Base-by-base conservation (phyloP, 2,888 invertebrate species). In the Tetragnatha montana region DNA sequence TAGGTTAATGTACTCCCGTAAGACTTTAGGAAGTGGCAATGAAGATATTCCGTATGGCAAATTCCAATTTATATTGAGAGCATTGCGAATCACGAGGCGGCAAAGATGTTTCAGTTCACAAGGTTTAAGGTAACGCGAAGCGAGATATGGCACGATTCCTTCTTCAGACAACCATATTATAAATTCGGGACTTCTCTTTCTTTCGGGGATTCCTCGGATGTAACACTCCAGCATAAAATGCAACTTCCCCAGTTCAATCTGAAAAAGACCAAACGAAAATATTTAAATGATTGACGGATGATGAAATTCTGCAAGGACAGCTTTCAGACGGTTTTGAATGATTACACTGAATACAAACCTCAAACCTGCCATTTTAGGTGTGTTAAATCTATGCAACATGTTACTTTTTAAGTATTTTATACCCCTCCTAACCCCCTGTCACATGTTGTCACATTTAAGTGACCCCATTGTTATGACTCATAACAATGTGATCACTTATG, bases 11-110 rank as follows among this genome's bases (percentile, higher is more conserved):
- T 88, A 88, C 3, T n/a, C n/a, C 47, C 74, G 51, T 2, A 88
- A n/a, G 8, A 22, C 12, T 74, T 74, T 88, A 8, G 88, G 88
- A 7, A 88, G 49, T 8, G 88, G 88, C 47, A 88, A 35, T 21
- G n/a, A 7, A 19, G 17, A 47, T 35, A 80, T 74, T 50, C 88
- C 88, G 17, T 79, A 83, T 0, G 88, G 88, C 50, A 88, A 80
- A 22, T 88, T 88, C 88, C 88, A 88, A 4, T 60, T 83, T 12
- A 4, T n/a, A 21, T 88, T 88, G 0, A 88, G 80, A 49, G 80
- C 49, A 7, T 80, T 51, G 0, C 83, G 88, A 21, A 88, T 74
- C 8, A 10, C 69, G 7, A 70, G 47, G 1, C 88, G 73, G 51
- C 88, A 80, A n/a, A 88, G 80, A 51, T 88, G 88, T 17, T 22